Base-by-base conservation (phyloP, 2,888 invertebrate species). In the Hypena proboscidalis region DNA sequence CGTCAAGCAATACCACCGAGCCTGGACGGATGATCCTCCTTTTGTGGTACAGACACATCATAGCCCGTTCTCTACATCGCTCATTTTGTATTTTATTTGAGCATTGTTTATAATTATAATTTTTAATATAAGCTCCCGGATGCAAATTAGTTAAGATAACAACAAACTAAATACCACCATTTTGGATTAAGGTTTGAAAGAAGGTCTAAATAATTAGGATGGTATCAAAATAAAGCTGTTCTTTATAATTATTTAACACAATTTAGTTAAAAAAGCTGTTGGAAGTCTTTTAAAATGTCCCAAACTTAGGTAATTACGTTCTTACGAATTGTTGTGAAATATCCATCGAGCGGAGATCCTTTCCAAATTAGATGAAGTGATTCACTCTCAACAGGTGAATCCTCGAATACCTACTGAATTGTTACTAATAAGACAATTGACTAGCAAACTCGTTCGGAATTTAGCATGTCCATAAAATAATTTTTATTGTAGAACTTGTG, bases 201-300 rank as follows among this genome's bases (percentile, higher is more conserved):
- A n/a, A n/a, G n/a, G n/a, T n/a, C n/a, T n/a, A n/a, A n/a, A n/a
- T n/a, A n/a, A n/a, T n/a, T n/a, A n/a, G n/a, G n/a, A n/a, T n/a
- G n/a, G 10, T 31, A 14, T 33, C 27, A 26, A 20, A 27, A 34
- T 19, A 29, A 29, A 20, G 22, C n/a, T 14, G 7, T 36, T 37
- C 36, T 4, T 15, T 31, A 34, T 39, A 54, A 27, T 27, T 40
- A 26, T 27, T 22, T 25, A 13, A 19, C 17, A 3, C 27, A 7
- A 13, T 27, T 64, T 69, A 70, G 71, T 76, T 67, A 65, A 58
- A 51, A 61, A 58, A 58, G 61, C 49, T 67, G 65, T 74, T 53
- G 45, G 50, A 52, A 53, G 48, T 40, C 46, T 59, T n/a, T 76
- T 64, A 58, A 62, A 61, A 57, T 2, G 10, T 23, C 20, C 35